A percentile compares a stretch with the other conserved stretches of the same genome.
phyloP scores from a whole-genome alignment of 2,113 vertebrate genomes.

The Podarcis cretensis region DNA sequence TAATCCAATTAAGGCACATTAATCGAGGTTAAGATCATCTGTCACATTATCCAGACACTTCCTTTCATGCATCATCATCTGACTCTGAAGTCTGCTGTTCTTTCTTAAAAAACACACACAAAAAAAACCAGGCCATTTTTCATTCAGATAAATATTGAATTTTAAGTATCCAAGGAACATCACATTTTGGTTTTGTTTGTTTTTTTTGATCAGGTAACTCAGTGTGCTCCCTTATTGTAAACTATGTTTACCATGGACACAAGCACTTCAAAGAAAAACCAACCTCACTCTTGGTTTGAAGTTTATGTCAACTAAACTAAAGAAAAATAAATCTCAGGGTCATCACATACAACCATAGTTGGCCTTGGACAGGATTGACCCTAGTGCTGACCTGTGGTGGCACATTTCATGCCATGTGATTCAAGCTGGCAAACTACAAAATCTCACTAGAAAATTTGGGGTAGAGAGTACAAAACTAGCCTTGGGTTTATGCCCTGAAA shows the following conservation, averaged over 20 bases:
- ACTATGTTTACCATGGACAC: not conserved
- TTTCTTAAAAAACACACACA: not conserved
- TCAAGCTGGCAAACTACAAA: not conserved
- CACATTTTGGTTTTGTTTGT: too few relatives aligned
- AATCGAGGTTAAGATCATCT: constrained; percentile 67
- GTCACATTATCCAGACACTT: constrained; percentile 66
- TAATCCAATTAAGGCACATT: constrained; percentile 72
- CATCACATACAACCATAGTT: not conserved
- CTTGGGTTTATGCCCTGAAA: not conserved
- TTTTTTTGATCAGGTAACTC: not conserved
- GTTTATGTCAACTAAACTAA: not conserved
- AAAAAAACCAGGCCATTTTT: constrained; percentile 33
- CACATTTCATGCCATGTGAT: not conserved
- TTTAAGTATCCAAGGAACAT: constrained; percentile 22
- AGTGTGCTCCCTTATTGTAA: not conserved
- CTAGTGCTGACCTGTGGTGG: not conserved
- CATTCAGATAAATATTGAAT: constrained; percentile 49
- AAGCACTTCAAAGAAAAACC: not conserved
- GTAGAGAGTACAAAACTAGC: not conserved
- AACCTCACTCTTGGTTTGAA: not conserved
- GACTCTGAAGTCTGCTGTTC: constrained; percentile 50
- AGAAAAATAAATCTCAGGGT: not conserved
- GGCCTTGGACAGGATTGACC: not conserved
- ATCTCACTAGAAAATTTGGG: not conserved
- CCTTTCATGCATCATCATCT: constrained; percentile 59